A percentile compares a stretch with the other conserved stretches of the same genome.
Conservation (phyloP, 2,797 vertebrate species). For the Lindbergichthys nudifrons region DNA sequence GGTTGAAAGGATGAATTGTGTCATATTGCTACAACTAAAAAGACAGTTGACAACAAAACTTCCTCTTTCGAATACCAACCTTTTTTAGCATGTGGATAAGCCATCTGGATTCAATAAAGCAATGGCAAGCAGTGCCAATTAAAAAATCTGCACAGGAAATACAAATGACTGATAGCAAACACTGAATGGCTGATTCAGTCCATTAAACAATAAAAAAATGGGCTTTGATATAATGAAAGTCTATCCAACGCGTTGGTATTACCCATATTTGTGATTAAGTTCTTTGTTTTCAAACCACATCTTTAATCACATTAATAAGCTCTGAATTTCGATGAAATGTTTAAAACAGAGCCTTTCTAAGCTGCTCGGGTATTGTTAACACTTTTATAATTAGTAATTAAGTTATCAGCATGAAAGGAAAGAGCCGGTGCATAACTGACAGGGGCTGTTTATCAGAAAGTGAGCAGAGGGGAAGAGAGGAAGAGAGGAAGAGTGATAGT, state of each 20-base stretch:
- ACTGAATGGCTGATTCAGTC: background rate
- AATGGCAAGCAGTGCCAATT: background rate
- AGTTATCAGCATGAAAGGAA: constrained; percentile 37
- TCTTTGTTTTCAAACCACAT: background rate
- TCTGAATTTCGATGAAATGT: background rate
- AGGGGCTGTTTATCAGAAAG: constrained; percentile 34
- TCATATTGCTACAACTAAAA: background rate
- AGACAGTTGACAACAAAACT: background rate
- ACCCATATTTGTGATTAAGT: background rate
- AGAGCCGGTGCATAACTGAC: constrained; percentile 22
- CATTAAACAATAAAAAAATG: background rate
- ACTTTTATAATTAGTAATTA: constrained; percentile 42
- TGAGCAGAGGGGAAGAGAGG: background rate
- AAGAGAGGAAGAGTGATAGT: background rate
- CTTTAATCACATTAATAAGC: constrained; percentile 20
- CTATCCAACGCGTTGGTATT: background rate
- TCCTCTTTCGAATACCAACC: background rate
- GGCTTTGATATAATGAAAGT: background rate
- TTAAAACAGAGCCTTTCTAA: constrained; percentile 1
- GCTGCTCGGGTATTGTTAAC: constrained; percentile 10
- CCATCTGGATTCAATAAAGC: too few relatives aligned
- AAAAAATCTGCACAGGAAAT: background rate
- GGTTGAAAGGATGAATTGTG: background rate
- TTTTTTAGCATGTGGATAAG: too few relatives aligned
- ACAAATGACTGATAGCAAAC: background rate